Percentiles rank a stretch among this genome's conserved stretches.
Conservation (phyloP, 2,888 invertebrate genomes). For the Dascillus cervinus region DNA sequence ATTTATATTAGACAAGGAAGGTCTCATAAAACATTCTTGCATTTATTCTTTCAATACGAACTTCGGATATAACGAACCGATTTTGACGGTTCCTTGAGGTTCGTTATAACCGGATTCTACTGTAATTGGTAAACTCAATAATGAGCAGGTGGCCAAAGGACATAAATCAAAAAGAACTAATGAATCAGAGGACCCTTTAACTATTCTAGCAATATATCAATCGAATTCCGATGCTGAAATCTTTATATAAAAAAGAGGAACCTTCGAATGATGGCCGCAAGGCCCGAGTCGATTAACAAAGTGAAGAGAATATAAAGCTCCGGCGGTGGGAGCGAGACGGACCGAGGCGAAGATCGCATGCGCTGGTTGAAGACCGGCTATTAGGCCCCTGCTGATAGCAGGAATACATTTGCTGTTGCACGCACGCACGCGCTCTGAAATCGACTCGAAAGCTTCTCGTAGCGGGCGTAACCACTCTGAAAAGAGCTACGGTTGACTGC, state of each 20-base stretch:
- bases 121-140: too few relatives aligned
- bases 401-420: conserved; percentile 21
- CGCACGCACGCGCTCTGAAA: conserved; percentile 33
- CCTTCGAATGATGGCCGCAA: conserved; percentile 26
- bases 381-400: conserved; percentile 25
- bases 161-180: conserved; percentile 36
- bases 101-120: too few relatives aligned
- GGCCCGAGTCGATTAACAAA: conserved; percentile 15
- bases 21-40: too few relatives aligned
- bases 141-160: conserved; percentile 28
- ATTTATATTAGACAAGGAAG: too few relatives aligned
- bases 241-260: conserved; percentile 29
- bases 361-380: conserved; percentile 19
- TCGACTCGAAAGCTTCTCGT: conserved; percentile 30
- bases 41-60: too few relatives aligned
- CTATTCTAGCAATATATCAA: conserved; percentile 22
- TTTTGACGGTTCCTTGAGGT: too few relatives aligned
- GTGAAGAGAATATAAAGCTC: conserved; percentile 8
- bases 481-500: conserved; percentile 26
- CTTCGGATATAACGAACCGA: too few relatives aligned
- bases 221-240: conserved; percentile 24
- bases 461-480: conserved; percentile 38
- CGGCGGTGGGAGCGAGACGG: conserved; percentile 9
- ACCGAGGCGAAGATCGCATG: conserved; percentile 27
- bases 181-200: conserved; percentile 33